Base-by-base conservation (phyloP, 2,113 vertebrate genomes). In the Gallinago jamesoni region DNA sequence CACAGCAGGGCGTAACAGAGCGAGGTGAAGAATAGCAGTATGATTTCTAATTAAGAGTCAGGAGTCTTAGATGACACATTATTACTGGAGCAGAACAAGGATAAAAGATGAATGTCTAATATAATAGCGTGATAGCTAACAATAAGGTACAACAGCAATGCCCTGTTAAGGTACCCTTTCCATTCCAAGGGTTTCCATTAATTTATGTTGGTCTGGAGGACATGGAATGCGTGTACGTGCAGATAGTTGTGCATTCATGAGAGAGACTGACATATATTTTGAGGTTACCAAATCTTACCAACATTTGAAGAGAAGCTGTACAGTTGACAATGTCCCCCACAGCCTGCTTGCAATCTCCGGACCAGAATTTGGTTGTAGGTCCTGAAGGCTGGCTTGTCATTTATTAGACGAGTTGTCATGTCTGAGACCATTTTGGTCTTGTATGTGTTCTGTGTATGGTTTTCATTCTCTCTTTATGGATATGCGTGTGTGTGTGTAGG, bases 31-130 rank as follows among this genome's bases (percentile, higher is more conserved):
- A 94, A 85, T 18, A 91, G 84, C 81, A 76, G 84, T 67, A 69
- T 62, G 80, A 90, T 75, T 96, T 84, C 93, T 92, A 96, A 94
- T 96, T 94, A 94, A 94, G 77, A 96, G 48, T 75, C 84, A 94
- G 84, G 80, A 91, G 66, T 73, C 77, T 87, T 92, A 55, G 89
- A 92, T 69, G 62, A 39, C 93, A 89, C 69, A 74, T 94, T 94
- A 90, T 84, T 76, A 59, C 50, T 89, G 89, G 50, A 85, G 94
- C 78, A 80, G 89, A 95, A 89, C 84, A 63, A 62, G 68, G 50
- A 69, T 22, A 55, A 96, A 84, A 95, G 90, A 88, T 74, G 55
- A 60, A 73, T 89, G 77, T 21, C 35, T 82, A 13, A 59, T 50
- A 45, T 3, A 48, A 64, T 5, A 72, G 30, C 1, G 1, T 19